These are phyloP conservation scores for Phenganax marumi DNA, from an alignment of 92 coral and sea anemone genomes.

Conservation along the genomic window DNA sequence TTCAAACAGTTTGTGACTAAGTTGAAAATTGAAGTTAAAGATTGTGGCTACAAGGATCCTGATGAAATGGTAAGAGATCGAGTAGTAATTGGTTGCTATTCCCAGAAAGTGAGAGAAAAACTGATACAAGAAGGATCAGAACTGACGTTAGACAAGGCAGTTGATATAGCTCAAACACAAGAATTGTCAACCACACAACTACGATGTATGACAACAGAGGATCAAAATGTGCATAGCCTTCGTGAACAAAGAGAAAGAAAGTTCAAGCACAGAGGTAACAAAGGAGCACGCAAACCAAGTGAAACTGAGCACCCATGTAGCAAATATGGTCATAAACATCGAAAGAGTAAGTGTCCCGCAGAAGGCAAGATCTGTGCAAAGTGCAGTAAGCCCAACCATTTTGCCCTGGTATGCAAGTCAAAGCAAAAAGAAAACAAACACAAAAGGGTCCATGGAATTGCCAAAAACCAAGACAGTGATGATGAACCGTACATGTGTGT, in stretches of 20 bases:
- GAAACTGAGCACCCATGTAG: neutral
- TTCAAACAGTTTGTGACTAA: constrained; percentile 58
- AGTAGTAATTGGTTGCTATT: constrained; percentile 49
- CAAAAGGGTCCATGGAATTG: neutral
- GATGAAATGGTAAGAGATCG: constrained; percentile 70
- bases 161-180: constrained; percentile 48
- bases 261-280: neutral
- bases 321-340: neutral
- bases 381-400: constrained; percentile 38
- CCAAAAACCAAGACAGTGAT: neutral
- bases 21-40: constrained; percentile 49
- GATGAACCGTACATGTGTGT: constrained; percentile 12
- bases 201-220: constrained; percentile 47
- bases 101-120: constrained; percentile 52
- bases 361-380: constrained; percentile 31
- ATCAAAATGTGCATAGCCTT: constrained; percentile 25
- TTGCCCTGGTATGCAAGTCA: constrained; percentile 47
- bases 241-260: constrained; percentile 12
- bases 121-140: constrained; percentile 54
- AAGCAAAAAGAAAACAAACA: constrained; percentile 1
- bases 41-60: constrained; percentile 56
- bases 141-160: constrained; percentile 56
- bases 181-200: constrained; percentile 54
- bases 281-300: neutral
- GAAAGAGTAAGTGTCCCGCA: constrained; percentile 29